A percentile compares a stretch with the other conserved stretches of the same genome.
phyloP scores from a whole-genome alignment of 2,113 vertebrate genomes.

The Lonchura striata region DNA sequence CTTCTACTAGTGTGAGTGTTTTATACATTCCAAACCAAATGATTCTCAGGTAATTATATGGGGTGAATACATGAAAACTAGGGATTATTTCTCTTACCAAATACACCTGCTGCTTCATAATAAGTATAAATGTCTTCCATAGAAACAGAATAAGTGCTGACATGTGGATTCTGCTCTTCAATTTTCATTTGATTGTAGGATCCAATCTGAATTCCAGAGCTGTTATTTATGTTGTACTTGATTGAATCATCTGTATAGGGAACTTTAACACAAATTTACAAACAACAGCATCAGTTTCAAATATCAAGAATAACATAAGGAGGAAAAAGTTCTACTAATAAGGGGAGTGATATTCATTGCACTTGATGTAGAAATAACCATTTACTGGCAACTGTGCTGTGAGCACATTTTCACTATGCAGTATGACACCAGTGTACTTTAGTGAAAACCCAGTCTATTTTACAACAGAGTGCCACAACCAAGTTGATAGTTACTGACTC shows the following conservation, averaged over 20 bases:
- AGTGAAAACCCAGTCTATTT: background rate
- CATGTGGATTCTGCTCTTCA: background rate
- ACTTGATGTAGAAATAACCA: background rate
- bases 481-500: background rate
- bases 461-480: background rate
- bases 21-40: background rate
- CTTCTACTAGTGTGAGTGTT: background rate
- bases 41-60: background rate
- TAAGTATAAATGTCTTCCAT: background rate
- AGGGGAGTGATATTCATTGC: background rate
- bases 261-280: background rate
- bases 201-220: slow-evolving; percentile 75
- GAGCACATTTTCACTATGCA: background rate
- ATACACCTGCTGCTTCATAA: slow-evolving; percentile 26
- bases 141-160: background rate
- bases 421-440: background rate
- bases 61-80: background rate
- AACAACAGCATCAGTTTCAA: background rate
- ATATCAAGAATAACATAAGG: background rate
- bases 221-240: slow-evolving; percentile 59
- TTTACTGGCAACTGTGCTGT: background rate
- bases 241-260: slow-evolving; percentile 36
- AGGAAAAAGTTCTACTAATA: background rate
- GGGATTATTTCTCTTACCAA: slow-evolving; percentile 68
- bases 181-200: slow-evolving; percentile 70